Conservation (phyloP, 2,888 invertebrate species). For the Parapristionchus giblindavisi region DNA sequence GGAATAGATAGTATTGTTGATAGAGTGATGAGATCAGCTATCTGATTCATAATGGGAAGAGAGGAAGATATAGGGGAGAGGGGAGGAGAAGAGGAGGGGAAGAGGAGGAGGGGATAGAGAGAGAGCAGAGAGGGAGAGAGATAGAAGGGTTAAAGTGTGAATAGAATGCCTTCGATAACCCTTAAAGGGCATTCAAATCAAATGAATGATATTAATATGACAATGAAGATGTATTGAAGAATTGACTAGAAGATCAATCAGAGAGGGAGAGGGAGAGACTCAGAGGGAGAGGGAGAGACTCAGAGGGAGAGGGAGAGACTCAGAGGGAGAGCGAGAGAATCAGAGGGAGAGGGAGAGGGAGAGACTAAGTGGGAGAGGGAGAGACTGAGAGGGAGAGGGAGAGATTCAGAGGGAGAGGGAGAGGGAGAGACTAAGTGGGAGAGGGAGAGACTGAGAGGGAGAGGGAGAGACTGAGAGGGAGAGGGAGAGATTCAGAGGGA, state of each 20-base stretch:
- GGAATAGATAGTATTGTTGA: neutral
- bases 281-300: slow-evolving; percentile 2
- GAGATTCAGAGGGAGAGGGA: slow-evolving; percentile 3
- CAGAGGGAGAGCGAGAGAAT: too few relatives aligned
- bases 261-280: slow-evolving; percentile 21
- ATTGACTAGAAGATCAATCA: slow-evolving; percentile 32
- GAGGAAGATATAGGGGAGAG: slow-evolving; percentile 27
- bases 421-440: neutral
- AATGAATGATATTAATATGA: too few relatives aligned
- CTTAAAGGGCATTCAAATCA: too few relatives aligned
- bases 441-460: slow-evolving; percentile 3
- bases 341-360: neutral
- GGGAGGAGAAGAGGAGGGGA: neutral
- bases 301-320: too few relatives aligned
- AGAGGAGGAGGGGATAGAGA: slow-evolving; percentile 5
- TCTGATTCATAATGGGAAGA: slow-evolving; percentile 31
- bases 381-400: slow-evolving; percentile 9
- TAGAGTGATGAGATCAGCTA: neutral
- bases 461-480: slow-evolving; percentile 16
- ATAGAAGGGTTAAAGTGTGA: neutral
- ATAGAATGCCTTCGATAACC: too few relatives aligned
- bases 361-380: neutral
- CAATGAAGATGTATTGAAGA: slow-evolving; percentile 20
- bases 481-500: slow-evolving; percentile 11
- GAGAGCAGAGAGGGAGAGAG: too few relatives aligned